Base-by-base conservation (phyloP, 2,113 vertebrate genomes). In the Leiothrix lutea region DNA sequence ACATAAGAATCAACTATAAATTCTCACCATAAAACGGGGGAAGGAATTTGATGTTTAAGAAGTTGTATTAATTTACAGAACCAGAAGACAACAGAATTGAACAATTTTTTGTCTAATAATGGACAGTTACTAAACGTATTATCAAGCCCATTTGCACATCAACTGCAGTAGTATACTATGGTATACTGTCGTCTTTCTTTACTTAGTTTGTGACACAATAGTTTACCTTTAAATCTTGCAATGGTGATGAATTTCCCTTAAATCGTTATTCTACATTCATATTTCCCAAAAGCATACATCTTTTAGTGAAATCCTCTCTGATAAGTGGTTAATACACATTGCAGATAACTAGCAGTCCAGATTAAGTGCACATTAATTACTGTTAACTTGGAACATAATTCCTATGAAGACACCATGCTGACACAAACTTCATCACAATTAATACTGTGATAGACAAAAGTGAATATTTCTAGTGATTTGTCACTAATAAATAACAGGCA, bases 351-450 rank as follows among this genome's bases (percentile, higher is more conserved):
- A 97, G 81, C 75, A 91, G 50, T 85, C 80, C 50, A 36, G 71
- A 94, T 92, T 97, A 97, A 96, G 67, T 33, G 3, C 84, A 94
- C 88, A 91, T 97, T 98, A 97, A 98, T 97, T 96, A 97, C 90
- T 80, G 91, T 88, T 97, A 96, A 96, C 97, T 97, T 95, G 94
- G 78, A 97, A 95, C 83, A 62, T 88, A 95, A 96, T 92, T 97
- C 75, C 60, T 95, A 62, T 38, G 70, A 95, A 97, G 81, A 96
- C 95, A 75, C 42, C 21, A 14, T 80, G 83, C 93, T 96, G 84
- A 89, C 67, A 93, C 80, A 82, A 96, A 88, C 51, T 88, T 95
- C 71, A 94, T 83, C 44, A 64, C 38, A 80, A 95, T 83, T 95
- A 88, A 84, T 65, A 51, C 62, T 86, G 93, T 65, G 28, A 90